phyloP scores from a whole-genome alignment of 1,140 invertebrate species.

The Dendrolimus punctatus region DNA sequence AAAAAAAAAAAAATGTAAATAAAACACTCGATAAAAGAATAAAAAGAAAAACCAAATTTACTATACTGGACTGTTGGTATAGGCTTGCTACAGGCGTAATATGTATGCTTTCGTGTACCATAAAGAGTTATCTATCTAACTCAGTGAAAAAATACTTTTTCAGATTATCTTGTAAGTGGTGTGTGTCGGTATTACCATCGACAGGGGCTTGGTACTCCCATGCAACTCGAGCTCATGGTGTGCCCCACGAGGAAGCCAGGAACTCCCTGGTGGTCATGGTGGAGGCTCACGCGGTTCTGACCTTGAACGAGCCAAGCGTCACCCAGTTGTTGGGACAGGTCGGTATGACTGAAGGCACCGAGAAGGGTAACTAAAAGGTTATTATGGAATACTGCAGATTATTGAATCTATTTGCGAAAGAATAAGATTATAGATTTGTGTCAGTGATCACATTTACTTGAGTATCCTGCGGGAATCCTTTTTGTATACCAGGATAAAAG shows the following conservation, averaged over 20 bases:
- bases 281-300: conserved; percentile 76
- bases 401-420: neutral
- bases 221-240: conserved; percentile 72
- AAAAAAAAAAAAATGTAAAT: too few relatives aligned
- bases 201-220: conserved; percentile 75
- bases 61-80: too few relatives aligned
- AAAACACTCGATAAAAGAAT: too few relatives aligned
- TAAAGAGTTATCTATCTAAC: too few relatives aligned
- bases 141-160: conserved; percentile 16
- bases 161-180: conserved; percentile 75
- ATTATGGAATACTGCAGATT: neutral
- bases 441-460: too few relatives aligned
- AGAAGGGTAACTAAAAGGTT: conserved; percentile 21
- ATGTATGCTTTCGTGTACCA: too few relatives aligned
- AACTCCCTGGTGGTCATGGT: conserved; percentile 76
- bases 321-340: conserved; percentile 53
- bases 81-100: too few relatives aligned
- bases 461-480: too few relatives aligned
- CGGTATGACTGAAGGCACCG: conserved; percentile 32
- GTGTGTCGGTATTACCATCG: conserved; percentile 68
- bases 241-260: conserved; percentile 73
- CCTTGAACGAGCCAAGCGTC: conserved; percentile 58
- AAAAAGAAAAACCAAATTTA: too few relatives aligned
- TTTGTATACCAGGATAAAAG: too few relatives aligned
- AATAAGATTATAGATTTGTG: too few relatives aligned